Evolutionary conservation across 2,113 vertebrate genomes (phyloP).

Genomic region (Vulpes ferrilata): DNA sequence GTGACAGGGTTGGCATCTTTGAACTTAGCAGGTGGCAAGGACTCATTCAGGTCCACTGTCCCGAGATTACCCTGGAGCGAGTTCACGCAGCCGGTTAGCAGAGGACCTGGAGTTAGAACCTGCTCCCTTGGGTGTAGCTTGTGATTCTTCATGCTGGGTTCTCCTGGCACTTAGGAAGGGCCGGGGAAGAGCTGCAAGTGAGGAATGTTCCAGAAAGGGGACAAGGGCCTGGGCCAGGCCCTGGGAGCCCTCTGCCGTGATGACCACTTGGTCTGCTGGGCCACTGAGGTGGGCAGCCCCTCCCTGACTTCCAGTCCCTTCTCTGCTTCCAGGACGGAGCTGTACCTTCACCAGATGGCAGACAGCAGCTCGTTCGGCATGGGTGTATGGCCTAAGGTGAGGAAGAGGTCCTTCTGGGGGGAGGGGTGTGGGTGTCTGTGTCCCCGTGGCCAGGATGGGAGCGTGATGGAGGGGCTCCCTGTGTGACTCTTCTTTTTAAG

Average conservation of each 20-base stretch:
- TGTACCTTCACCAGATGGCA: conserved; percentile 92
- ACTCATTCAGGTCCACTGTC: accelerated
- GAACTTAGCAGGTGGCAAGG: not conserved
- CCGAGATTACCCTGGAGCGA: not conserved
- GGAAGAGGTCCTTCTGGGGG: not conserved
- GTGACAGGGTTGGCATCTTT: not conserved
- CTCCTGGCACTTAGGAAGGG: not conserved
- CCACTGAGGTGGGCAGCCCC: accelerated
- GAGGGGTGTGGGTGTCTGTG: too few relatives aligned
- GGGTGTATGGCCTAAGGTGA: conserved; percentile 90
- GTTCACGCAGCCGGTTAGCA: not conserved
- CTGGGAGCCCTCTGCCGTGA: not conserved
- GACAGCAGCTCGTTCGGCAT: conserved; percentile 94
- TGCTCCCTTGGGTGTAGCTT: not conserved
- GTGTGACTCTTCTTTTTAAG: not conserved
- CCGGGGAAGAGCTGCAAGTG: not conserved
- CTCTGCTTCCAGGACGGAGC: conserved; percentile 89
- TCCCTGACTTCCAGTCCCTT: not conserved
- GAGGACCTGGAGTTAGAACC: not conserved
- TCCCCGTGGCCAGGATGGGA: not conserved
- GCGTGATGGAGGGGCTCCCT: not conserved
- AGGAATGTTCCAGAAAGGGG: not conserved
- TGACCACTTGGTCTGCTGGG: not conserved
- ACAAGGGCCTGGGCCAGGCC: not conserved
- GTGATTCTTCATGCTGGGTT: not conserved